Percentiles rank a stretch among this genome's conserved stretches.
Evolutionary conservation across 2,888 invertebrate genomes (phyloP).

Genomic region (Endotricha flammealis): DNA sequence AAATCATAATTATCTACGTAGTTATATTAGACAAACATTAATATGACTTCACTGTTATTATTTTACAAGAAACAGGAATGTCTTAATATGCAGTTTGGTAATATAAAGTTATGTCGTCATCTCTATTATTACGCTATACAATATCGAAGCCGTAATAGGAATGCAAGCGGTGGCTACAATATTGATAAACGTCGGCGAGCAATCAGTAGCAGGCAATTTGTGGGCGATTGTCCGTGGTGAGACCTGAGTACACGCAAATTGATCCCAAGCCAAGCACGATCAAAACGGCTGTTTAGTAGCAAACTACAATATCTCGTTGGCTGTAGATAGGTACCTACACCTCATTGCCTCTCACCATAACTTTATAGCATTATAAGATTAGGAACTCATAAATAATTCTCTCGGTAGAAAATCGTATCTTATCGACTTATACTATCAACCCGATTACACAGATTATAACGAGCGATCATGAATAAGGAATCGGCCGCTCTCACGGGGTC

Average conservation of each 20-base stretch:
- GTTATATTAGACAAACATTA: too few species aligned
- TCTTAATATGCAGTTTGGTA: too few species aligned
- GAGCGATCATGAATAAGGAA: constrained; percentile 38
- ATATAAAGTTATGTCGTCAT: too few species aligned
- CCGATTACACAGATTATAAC: constrained; percentile 19
- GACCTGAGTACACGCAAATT: constrained; percentile 62
- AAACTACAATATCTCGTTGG: neutral
- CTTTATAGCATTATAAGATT: neutral
- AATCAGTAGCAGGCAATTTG: constrained; percentile 71
- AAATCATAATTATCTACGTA: too few species aligned
- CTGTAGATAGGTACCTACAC: neutral
- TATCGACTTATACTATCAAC: constrained; percentile 12
- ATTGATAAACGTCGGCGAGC: constrained; percentile 71
- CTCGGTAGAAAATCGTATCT: neutral
- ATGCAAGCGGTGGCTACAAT: constrained; percentile 49
- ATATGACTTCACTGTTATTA: too few species aligned
- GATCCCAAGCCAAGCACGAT: constrained; percentile 47
- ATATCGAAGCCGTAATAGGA: constrained; percentile 18
- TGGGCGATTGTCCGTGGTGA: constrained; percentile 69
- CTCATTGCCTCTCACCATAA: constrained; percentile 3
- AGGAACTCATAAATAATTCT: constrained; percentile 1
- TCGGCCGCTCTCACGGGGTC: constrained; percentile 60
- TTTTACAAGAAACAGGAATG: too few species aligned
- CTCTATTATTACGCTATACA: constrained; percentile 19
- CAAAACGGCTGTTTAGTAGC: constrained; percentile 45